Evolutionary conservation across 2,113 vertebrate species (phyloP).

Genomic region (Entosphenus tridentatus): DNA sequence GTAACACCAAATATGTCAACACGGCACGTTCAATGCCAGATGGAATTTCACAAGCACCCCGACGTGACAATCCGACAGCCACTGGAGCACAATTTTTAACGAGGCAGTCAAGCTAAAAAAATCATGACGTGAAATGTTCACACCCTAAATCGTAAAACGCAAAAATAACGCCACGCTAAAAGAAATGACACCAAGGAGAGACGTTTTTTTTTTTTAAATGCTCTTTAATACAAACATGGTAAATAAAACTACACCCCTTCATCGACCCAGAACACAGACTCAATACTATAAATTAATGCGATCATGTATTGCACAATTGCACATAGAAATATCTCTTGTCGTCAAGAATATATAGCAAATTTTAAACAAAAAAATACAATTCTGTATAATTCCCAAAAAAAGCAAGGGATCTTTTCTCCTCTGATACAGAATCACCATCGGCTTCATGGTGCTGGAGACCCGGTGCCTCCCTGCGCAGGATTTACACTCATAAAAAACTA

Average conservation of each 20-base stretch:
- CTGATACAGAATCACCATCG: background rate
- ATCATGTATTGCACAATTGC: constrained; percentile 6
- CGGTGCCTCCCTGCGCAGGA: background rate
- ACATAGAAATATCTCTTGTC: constrained; percentile 1
- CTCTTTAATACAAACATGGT: constrained; percentile 4
- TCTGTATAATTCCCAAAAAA: constrained; percentile 4
- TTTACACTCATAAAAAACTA: constrained; percentile 5
- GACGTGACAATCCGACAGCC: too few species aligned
- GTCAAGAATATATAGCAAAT: constrained; percentile 6
- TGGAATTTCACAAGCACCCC: too few species aligned
- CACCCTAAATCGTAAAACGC: too few species aligned
- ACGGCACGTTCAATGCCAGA: too few species aligned
- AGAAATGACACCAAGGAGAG: background rate
- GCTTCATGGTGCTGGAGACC: background rate
- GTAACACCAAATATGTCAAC: too few species aligned
- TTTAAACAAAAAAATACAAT: constrained; percentile 5
- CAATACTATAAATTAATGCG: background rate
- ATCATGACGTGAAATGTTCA: too few species aligned
- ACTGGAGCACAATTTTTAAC: too few species aligned
- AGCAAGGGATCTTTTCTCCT: background rate
- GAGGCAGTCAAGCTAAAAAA: too few species aligned
- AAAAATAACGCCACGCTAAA: background rate
- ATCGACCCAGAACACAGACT: constrained; percentile 5
- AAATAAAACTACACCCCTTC: constrained; percentile 4
- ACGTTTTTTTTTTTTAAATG: constrained; percentile 1